These are phyloP conservation scores for Thera obeliscata DNA, from an alignment of 2,888 invertebrate species.

Conservation along the genomic window DNA sequence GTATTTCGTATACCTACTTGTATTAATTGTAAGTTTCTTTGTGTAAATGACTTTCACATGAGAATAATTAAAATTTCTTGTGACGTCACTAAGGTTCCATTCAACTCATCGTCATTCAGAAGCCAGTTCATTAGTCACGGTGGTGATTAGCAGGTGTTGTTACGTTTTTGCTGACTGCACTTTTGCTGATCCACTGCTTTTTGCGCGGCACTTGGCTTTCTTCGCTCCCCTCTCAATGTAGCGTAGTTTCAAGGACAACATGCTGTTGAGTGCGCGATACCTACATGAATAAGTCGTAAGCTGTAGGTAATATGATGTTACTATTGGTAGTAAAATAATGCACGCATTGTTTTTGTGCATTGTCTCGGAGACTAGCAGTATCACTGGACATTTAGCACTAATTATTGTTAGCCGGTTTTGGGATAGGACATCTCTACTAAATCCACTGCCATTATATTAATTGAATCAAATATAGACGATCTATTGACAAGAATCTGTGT, in stretches of 20 bases:
- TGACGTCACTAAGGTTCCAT: slow-evolving; percentile 44
- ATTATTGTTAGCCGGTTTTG: too few relatives aligned
- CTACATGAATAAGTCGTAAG: neutral
- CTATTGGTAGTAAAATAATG: too few relatives aligned
- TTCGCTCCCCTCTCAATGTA: slow-evolving; percentile 24
- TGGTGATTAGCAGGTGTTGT: slow-evolving; percentile 35
- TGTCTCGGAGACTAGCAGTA: too few relatives aligned
- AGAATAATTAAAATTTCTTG: slow-evolving; percentile 28
- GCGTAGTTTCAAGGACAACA: slow-evolving; percentile 37
- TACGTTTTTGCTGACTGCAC: slow-evolving; percentile 34
- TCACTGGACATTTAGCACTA: too few relatives aligned
- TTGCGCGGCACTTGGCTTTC: slow-evolving; percentile 29
- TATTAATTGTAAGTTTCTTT: too few relatives aligned
- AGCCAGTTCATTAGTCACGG: slow-evolving; percentile 38
- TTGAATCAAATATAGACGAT: too few relatives aligned
- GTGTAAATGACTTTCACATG: neutral
- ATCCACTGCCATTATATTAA: too few relatives aligned
- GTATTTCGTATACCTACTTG: too few relatives aligned
- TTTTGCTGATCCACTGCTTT: slow-evolving; percentile 35
- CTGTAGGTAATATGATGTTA: too few relatives aligned
- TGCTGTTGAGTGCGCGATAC: neutral
- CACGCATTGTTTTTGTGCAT: too few relatives aligned
- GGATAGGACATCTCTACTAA: too few relatives aligned
- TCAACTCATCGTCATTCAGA: slow-evolving; percentile 43
- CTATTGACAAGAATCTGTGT: too few relatives aligned